Base-by-base conservation (phyloP, 2,888 invertebrate genomes). In the Bombylius major region DNA sequence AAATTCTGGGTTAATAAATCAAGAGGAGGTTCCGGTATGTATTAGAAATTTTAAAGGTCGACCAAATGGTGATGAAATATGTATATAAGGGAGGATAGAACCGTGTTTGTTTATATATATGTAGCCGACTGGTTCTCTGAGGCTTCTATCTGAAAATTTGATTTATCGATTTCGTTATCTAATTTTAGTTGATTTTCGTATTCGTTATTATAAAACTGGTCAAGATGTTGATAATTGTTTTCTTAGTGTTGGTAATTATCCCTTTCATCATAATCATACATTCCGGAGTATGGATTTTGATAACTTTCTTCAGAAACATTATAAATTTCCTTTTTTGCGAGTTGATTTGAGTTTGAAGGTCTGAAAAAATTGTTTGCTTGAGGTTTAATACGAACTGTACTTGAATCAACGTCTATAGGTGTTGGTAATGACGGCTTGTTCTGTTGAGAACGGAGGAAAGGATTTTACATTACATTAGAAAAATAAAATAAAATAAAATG, bases 21-120 rank as follows among this genome's bases (percentile, higher is more conserved):
- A 58, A n/a, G 58, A 56, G 8, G 53, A 60, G 6, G 58, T 54
- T 52, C 59, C 58, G 42, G 56, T 56, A 55, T 56, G 54, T 9
- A 60, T 45, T 11, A 60, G 46, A 44, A 54, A 59, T 58, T 57
- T 59, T 13, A 57, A 50, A 8, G 50, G 58, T 52, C 47, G 32
- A 47, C 56, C 53, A n/a, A 58, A 58, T 44, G 51, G 56, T 32
- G 58, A 56, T 11, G 45, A 48, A 49, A 54, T 59, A 42, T 56
- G 53, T 54, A 56, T 55, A 34, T 59, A 58, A 8, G 54, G 51
- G n/a, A 57, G 47, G 14, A 49, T 49, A 45, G 36, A 50, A 11
- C 58, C 57, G 39, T 58, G 60, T 23, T 51, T 58, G 48, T 60
- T 57, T 11, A 55, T 39, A 9, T 56, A 56, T 60, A 55, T 32